These are phyloP conservation scores for Eurytoma californica DNA, from an alignment of 2,888 invertebrate species.

Conservation along the genomic window DNA sequence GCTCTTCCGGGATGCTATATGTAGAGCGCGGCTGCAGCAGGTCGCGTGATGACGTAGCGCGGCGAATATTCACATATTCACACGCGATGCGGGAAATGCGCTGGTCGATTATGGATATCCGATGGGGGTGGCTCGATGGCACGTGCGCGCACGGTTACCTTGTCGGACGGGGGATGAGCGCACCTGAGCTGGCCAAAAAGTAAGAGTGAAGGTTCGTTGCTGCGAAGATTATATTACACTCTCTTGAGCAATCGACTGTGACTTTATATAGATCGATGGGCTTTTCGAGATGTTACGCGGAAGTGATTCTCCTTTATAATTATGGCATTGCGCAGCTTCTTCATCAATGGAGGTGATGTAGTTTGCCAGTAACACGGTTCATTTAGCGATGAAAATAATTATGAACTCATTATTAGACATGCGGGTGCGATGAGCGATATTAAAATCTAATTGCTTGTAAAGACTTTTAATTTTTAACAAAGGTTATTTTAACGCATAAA, in stretches of 20 bases:
- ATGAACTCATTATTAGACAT: not conserved
- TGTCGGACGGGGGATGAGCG: slow-evolving; percentile 2
- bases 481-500: too few relatives aligned
- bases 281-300: not conserved
- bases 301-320: not conserved
- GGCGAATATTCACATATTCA: not conserved
- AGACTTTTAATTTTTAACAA: too few relatives aligned
- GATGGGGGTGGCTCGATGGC: slow-evolving; percentile 19
- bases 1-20: too few relatives aligned
- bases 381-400: not conserved
- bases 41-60: not conserved
- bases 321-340: not conserved
- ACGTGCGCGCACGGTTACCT: not conserved
- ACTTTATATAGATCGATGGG: slow-evolving; percentile 5
- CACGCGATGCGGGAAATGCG: slow-evolving; percentile 26
- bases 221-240: not conserved
- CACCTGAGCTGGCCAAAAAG: slow-evolving; percentile 9
- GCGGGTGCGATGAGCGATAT: too few relatives aligned
- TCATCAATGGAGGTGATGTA: too few relatives aligned
- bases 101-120: slow-evolving; percentile 47
- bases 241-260: not conserved
- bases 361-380: not conserved
- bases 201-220: slow-evolving; percentile 38
- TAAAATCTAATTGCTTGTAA: too few relatives aligned
- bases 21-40: too few relatives aligned